Evolutionary conservation across 2,888 invertebrate genomes (phyloP).

Genomic region (Cheilosia impressa): DNA sequence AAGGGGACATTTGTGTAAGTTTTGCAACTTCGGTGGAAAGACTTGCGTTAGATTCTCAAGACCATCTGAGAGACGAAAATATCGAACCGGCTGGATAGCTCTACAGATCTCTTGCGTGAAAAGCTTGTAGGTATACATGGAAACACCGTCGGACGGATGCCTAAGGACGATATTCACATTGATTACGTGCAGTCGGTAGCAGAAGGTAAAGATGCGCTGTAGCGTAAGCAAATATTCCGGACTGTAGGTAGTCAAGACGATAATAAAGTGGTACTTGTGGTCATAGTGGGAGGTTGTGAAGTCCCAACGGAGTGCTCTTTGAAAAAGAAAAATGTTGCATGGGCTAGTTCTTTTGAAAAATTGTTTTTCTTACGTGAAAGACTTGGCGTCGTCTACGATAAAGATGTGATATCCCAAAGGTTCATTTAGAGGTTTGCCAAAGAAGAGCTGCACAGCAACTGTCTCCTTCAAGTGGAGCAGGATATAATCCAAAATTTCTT

Average conservation of each 20-base stretch:
- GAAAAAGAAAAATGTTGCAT: not conserved
- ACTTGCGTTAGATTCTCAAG: conserved; percentile 63
- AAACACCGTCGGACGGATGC: conserved; percentile 41
- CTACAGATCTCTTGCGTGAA: conserved; percentile 64
- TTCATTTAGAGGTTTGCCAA: conserved; percentile 68
- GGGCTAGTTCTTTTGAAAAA: not conserved
- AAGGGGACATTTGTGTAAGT: conserved; percentile 77
- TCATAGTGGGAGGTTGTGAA: conserved; percentile 76
- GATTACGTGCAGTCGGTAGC: conserved; percentile 76
- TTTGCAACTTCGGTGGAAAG: conserved; percentile 76
- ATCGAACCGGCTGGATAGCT: conserved; percentile 58
- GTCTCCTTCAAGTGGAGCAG: conserved; percentile 67
- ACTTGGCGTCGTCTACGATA: conserved; percentile 77
- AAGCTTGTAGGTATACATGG: conserved; percentile 73
- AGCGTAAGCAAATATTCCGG: not conserved
- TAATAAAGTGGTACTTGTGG: conserved; percentile 78
- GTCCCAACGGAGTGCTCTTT: conserved; percentile 73
- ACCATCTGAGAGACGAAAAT: conserved; percentile 76
- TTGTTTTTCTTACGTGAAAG: conserved; percentile 77
- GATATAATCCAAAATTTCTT: conserved; percentile 75
- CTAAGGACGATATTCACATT: conserved; percentile 78
- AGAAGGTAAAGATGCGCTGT: conserved; percentile 67
- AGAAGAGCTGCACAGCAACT: conserved; percentile 77
- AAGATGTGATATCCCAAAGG: conserved; percentile 78
- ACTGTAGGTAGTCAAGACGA: conserved; percentile 76